phyloP scores from a whole-genome alignment of 2,113 vertebrate species.

The Percina caprodes region DNA sequence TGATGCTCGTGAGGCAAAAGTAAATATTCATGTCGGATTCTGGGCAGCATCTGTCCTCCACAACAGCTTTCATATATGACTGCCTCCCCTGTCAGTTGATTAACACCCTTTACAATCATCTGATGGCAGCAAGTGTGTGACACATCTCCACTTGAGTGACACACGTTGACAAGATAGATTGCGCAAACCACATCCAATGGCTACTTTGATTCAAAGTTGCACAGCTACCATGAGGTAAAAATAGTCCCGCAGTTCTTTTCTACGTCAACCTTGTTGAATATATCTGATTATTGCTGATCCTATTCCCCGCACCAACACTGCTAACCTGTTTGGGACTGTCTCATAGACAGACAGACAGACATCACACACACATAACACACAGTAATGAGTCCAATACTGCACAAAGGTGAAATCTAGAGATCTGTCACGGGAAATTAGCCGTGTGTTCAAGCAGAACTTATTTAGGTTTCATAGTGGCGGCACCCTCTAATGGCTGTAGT shows the following conservation, averaged over 20 bases:
- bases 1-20: slow-evolving; percentile 24
- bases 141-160: slow-evolving; percentile 17
- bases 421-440: too few relatives aligned
- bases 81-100: slow-evolving; percentile 26
- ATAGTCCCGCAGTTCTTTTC: background rate
- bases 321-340: background rate
- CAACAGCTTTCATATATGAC: slow-evolving; percentile 34
- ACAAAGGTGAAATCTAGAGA: too few relatives aligned
- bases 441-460: too few relatives aligned
- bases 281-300: background rate
- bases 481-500: too few relatives aligned
- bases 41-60: slow-evolving; percentile 36
- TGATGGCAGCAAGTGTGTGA: slow-evolving; percentile 13
- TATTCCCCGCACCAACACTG: background rate
- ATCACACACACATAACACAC: too few relatives aligned
- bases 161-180: slow-evolving; percentile 6
- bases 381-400: background rate
- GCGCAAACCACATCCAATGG: background rate
- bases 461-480: too few relatives aligned
- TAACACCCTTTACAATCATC: slow-evolving; percentile 19
- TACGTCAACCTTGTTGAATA: too few relatives aligned
- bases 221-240: background rate
- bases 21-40: slow-evolving; percentile 44
- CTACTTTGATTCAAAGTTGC: background rate
- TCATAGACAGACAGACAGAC: too few relatives aligned